Conservation (phyloP, 1,140 invertebrate genomes). For the Stegodyphus dumicola region DNA sequence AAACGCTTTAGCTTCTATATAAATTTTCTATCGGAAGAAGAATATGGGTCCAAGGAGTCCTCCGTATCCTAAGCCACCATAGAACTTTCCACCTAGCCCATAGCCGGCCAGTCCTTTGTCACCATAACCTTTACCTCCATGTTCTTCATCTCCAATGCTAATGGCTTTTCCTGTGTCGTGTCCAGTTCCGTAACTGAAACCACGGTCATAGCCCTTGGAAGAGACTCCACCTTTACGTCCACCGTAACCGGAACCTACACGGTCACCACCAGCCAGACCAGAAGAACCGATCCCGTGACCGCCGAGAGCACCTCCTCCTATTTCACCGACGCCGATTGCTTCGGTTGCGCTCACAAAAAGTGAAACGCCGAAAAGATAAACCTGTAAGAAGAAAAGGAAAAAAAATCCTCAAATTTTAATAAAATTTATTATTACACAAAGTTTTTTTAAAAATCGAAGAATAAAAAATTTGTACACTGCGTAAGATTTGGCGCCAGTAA, state of each 20-base stretch:
- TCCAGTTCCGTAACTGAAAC: conserved; percentile 32
- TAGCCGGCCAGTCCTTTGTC: conserved; percentile 25
- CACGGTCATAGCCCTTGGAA: conserved; percentile 18
- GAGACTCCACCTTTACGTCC: conserved; percentile 27
- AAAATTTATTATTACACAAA: no score
- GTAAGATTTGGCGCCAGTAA: no score
- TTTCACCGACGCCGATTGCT: not conserved
- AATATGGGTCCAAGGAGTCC: not conserved
- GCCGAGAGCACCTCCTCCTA: not conserved
- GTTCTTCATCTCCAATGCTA: conserved; percentile 19
- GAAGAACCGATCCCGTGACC: conserved; percentile 3
- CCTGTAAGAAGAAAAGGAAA: no score
- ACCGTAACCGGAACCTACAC: conserved; percentile 10
- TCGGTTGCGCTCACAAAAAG: not conserved
- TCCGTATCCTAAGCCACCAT: conserved; percentile 27
- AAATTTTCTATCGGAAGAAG: not conserved
- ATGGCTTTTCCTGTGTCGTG: conserved; percentile 21
- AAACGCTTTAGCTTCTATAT: no score
- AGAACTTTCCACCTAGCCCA: conserved; percentile 19
- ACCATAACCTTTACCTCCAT: conserved; percentile 28
- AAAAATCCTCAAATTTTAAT: no score
- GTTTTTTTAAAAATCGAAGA: no score
- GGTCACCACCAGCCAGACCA: conserved; percentile 1
- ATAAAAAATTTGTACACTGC: no score
- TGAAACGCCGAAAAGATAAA: no score